Evolutionary conservation across 2,113 vertebrate species (phyloP).

Genomic region (Cacatua alba): DNA sequence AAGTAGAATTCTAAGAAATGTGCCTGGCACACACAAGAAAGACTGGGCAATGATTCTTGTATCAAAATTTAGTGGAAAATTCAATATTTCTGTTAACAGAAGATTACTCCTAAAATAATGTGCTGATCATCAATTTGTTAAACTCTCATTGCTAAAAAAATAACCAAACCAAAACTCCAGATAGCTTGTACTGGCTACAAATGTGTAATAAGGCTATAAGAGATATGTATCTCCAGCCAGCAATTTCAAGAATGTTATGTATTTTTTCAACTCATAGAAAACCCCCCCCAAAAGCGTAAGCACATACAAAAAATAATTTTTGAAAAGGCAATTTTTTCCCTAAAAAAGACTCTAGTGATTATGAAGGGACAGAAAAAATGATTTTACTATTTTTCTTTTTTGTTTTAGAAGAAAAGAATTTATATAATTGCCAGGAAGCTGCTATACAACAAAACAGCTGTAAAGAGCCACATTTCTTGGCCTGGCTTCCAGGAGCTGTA

Average conservation of each 20-base stretch:
- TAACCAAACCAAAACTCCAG: not conserved
- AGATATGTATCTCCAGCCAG: not conserved
- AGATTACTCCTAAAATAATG: not conserved
- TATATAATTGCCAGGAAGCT: not conserved
- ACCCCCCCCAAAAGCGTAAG: not conserved
- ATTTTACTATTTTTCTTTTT: not conserved
- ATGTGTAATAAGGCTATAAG: not conserved
- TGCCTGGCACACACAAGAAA: not conserved
- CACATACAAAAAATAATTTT: not conserved
- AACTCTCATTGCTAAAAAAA: not conserved
- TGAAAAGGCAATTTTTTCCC: not conserved
- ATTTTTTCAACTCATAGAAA: not conserved
- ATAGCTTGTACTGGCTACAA: not conserved
- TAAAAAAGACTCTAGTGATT: not conserved
- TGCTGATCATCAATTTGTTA: not conserved
- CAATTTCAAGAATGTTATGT: not conserved
- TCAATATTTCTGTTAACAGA: not conserved
- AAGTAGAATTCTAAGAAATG: not conserved
- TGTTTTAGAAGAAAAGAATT: not conserved
- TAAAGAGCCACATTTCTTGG: not conserved
- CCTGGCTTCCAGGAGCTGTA: not conserved
- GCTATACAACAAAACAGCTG: not conserved
- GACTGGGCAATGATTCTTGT: not conserved
- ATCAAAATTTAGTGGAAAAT: not conserved
- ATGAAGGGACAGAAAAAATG: not conserved